Evolutionary conservation across 2,797 vertebrate genomes (phyloP), one percentile per base, ranked within the genome.

Genomic region (Arrhamphus sclerolepis): DNA sequence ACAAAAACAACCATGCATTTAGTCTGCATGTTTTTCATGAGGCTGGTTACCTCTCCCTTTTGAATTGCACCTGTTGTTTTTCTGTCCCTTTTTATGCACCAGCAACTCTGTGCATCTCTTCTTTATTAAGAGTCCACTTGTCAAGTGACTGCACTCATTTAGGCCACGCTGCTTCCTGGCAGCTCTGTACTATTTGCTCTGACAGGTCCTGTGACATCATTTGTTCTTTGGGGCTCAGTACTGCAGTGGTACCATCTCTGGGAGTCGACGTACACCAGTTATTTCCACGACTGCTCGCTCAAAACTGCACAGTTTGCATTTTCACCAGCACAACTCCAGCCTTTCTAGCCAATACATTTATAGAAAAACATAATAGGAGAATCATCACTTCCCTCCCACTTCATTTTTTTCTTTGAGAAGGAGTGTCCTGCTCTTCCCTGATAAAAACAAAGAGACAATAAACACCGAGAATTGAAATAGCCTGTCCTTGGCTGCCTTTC

Each of bases 151-250:
- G 58, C 11, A 6, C 63, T 76, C 62, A 38, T 57, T 72, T 66
- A 69, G 62, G 52, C 51, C 21, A 26, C 38, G 0, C 56, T 55
- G 63, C 66, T 70, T 2, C 55, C 56, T 48, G 47, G 62, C 65
- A 44, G 66, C 53, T 53, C 42, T 10, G 46, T 46, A 40, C 61
- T 66, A 16, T 75, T 77, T 66, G 55, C 48, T 67, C 66, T 78
- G 80, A 83, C 81, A 74, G 83, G 82, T 84, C 82, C 75, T 71
- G 60, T 80, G 78, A 82, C 49, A 49, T 75, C 43, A 78, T 83
- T 80, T 83, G 66, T 81, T 85, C 82, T 87, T 84, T 60, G 40
- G 54, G 61, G 80, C 66, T 76, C 61, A 24, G 64, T 66, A 53
- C 42, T 41, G 46, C 31, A 34, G 34, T 13, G 34, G 34, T 38